Conservation (phyloP, 1,140 invertebrate species). For the Drosophila pruinosa region DNA sequence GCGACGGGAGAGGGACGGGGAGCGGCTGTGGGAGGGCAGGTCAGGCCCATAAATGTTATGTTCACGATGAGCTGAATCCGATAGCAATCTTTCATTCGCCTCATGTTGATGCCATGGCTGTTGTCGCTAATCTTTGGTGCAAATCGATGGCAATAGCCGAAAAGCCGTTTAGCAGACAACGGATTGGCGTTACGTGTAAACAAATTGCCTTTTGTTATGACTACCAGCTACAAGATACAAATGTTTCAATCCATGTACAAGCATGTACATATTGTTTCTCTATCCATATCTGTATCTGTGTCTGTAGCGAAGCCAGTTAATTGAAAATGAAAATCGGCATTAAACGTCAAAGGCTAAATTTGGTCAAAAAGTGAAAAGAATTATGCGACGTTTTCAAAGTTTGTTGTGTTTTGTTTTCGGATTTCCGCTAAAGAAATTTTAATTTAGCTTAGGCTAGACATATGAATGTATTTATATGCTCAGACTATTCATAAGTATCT, state of each 20-base stretch:
- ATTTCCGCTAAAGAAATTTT: slow-evolving; percentile 73
- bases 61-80: slow-evolving; percentile 32
- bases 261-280: slow-evolving; percentile 20
- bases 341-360: slow-evolving; percentile 54
- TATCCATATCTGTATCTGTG: slow-evolving; percentile 17
- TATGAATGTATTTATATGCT: background rate
- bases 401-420: slow-evolving; percentile 35
- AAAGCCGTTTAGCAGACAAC: slow-evolving; percentile 55
- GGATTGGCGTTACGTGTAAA: slow-evolving; percentile 18
- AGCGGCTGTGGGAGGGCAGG: slow-evolving; percentile 30
- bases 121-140: slow-evolving; percentile 55
- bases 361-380: slow-evolving; percentile 78
- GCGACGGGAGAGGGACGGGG: background rate
- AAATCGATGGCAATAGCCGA: slow-evolving; percentile 55
- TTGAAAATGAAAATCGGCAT: slow-evolving; percentile 49
- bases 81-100: slow-evolving; percentile 27
- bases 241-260: slow-evolving; percentile 37
- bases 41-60: slow-evolving; percentile 67
- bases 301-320: slow-evolving; percentile 41
- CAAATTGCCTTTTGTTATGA: slow-evolving; percentile 76
- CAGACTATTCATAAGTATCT: background rate
- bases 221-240: slow-evolving; percentile 25
- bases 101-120: slow-evolving; percentile 28
- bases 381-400: slow-evolving; percentile 48
- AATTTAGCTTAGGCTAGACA: slow-evolving; percentile 35